Evolutionary conservation across 1,140 invertebrate species (phyloP), one percentile per base, ranked within the genome.

Genomic region (Halesus radiatus): DNA sequence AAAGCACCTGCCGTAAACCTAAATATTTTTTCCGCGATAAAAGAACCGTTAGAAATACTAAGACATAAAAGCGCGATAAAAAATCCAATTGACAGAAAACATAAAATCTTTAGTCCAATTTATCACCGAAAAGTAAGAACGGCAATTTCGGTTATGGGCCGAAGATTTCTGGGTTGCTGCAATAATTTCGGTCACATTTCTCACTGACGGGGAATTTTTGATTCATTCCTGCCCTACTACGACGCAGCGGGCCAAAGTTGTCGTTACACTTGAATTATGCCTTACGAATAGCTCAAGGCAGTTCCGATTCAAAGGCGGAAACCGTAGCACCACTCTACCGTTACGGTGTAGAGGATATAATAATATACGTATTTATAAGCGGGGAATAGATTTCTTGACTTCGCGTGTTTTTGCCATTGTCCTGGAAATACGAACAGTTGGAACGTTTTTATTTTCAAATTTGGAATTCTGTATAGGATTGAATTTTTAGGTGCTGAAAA

Each of bases 181-280:
- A 70, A 70, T 70, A 45, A 70, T 70, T 70, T 70, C 32, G 66
- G 37, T 50, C 66, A 70, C 66, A 70, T 50, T 70, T 70, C 66
- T 45, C 37, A 52, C 66, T 70, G 45, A 70, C 20, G 37, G 66
- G 37, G 23, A 22, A 23, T 70, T 70, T 70, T 32, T 50, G 66
- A 70, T 70, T 70, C 66, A 50, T 37, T 70, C 45, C 23, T 52
- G 37, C 32, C 64, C 23, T 23, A 20, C 37, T 45, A 45, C 37
- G 56, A 22, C 56, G 56, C 56, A 60, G 16, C 62, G 37, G 23
- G 22, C 62, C 62, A 16, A 50, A 70, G 32, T 70, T 70, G 66
- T 70, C 66, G 66, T 70, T 70, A 70, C 66, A 50, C 37, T 70
- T 70, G 66, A 70, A 70, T 70, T 70, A 70, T 70, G 66, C 45